These are phyloP conservation scores for Acanthisitta chloris DNA, from an alignment of 2,113 vertebrate genomes.

Conservation along the genomic window DNA sequence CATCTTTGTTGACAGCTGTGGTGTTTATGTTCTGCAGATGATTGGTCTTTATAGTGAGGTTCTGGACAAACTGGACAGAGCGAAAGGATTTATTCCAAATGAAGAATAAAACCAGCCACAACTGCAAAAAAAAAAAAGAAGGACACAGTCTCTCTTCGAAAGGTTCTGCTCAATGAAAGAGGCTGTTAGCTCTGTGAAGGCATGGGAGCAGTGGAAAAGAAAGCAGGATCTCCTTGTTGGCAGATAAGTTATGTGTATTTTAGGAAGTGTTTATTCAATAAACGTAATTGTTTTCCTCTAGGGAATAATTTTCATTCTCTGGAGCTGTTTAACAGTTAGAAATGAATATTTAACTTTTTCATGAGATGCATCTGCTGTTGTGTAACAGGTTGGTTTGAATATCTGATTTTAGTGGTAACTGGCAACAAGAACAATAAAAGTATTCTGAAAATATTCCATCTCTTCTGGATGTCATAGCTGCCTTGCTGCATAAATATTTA, in stretches of 20 bases:
- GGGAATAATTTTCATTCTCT: background rate
- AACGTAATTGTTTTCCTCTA: background rate
- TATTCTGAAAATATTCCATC: background rate
- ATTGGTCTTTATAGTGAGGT: conserved; percentile 80
- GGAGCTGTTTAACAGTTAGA: background rate
- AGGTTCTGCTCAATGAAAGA: background rate
- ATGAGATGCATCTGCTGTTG: background rate
- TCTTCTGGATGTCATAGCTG: background rate
- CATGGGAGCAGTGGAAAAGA: background rate
- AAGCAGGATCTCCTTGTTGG: background rate
- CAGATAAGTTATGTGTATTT: background rate
- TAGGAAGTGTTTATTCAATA: background rate
- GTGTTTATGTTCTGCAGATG: conserved; percentile 76
- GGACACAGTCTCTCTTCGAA: background rate
- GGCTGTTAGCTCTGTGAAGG: background rate
- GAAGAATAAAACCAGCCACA: conserved; percentile 50
- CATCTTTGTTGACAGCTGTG: background rate
- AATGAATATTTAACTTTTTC: background rate
- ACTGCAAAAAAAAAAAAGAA: background rate
- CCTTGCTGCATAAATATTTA: background rate
- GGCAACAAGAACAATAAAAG: background rate
- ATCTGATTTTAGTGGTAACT: background rate
- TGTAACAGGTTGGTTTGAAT: background rate
- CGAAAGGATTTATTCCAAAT: conserved; percentile 58
- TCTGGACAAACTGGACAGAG: conserved; percentile 80